Evolutionary conservation across 2,113 vertebrate species (phyloP).

Genomic region (Tetrao urogallus): DNA sequence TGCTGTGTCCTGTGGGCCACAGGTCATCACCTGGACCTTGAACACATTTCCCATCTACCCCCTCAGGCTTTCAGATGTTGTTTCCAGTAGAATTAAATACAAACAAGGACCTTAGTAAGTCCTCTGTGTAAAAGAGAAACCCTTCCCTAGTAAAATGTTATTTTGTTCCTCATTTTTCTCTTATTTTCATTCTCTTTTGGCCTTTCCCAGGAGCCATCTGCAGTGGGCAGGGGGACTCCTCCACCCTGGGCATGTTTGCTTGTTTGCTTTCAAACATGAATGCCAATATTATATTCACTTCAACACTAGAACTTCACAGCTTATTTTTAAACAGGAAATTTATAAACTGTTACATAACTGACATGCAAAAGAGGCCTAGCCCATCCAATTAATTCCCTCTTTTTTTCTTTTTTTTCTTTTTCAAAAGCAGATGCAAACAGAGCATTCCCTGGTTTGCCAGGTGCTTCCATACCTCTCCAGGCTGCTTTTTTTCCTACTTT

Average conservation of each 20-base stretch:
- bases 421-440: not conserved
- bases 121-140: not conserved
- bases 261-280: not conserved
- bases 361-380: not conserved
- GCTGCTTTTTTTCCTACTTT: not conserved
- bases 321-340: slow-evolving; percentile 46
- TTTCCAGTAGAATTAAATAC: not conserved
- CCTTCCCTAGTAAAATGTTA: not conserved
- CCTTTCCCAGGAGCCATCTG: not conserved
- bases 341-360: slow-evolving; percentile 28
- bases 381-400: not conserved
- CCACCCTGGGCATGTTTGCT: not conserved
- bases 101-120: not conserved
- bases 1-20: fast-evolving
- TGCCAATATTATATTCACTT: slow-evolving; percentile 18
- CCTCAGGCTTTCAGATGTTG: not conserved
- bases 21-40: not conserved
- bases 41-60: not conserved
- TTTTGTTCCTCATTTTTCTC: not conserved
- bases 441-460: not conserved
- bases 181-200: not conserved
- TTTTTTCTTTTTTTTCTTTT: not conserved
- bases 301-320: not conserved
- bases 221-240: not conserved
- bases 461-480: not conserved